Conservation (phyloP, 2,888 invertebrate genomes). For the Papilio gigon region DNA sequence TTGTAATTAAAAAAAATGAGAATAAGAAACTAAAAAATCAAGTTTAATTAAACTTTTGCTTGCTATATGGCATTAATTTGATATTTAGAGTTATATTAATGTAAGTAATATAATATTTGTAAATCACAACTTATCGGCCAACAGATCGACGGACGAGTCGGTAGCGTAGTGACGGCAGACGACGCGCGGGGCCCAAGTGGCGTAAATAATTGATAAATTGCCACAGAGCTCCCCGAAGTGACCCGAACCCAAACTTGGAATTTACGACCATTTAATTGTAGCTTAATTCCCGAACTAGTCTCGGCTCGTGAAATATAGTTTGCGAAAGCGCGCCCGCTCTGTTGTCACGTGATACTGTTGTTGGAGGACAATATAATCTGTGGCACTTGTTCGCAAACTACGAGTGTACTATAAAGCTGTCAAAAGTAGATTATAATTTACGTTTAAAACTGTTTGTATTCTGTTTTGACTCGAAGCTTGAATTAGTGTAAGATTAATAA, state of each 20-base stretch:
- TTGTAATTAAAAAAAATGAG: too few relatives aligned
- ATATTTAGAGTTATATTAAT: background rate
- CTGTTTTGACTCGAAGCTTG: background rate
- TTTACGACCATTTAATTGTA: conserved; percentile 81
- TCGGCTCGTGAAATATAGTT: conserved; percentile 73
- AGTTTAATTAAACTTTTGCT: too few relatives aligned
- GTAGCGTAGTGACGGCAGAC: conserved; percentile 56
- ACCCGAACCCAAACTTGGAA: conserved; percentile 74
- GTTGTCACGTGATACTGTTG: conserved; percentile 46
- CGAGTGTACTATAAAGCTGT: conserved; percentile 12
- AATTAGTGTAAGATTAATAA: background rate
- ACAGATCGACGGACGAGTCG: conserved; percentile 59
- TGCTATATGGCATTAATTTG: too few relatives aligned
- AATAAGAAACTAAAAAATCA: too few relatives aligned
- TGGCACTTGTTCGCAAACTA: conserved; percentile 26
- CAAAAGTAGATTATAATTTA: conserved; percentile 14
- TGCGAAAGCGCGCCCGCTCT: conserved; percentile 47
- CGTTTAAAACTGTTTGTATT: background rate
- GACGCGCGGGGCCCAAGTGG: conserved; percentile 66
- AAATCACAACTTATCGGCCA: conserved; percentile 43
- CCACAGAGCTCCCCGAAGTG: conserved; percentile 76
- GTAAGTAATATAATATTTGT: background rate
- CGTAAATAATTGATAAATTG: conserved; percentile 84
- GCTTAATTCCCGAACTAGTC: conserved; percentile 79
- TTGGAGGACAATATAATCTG: conserved; percentile 37